Conservation (phyloP, 2,113 vertebrate species). For the Pogonocichla stellata region DNA sequence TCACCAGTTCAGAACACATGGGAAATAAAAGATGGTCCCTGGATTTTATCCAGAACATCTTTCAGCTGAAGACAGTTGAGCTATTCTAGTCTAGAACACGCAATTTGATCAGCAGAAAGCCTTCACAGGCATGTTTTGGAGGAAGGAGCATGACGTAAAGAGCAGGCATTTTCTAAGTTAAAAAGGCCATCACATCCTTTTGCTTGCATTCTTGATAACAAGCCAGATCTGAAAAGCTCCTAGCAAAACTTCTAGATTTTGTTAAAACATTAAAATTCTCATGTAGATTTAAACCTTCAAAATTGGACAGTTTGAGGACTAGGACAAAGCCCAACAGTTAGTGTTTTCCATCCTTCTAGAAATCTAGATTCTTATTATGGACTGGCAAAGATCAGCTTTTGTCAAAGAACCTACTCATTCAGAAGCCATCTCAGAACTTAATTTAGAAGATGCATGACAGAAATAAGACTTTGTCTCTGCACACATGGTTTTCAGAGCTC, state of each 20-base stretch:
- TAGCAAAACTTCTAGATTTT: background rate
- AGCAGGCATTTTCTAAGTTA: background rate
- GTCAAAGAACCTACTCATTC: background rate
- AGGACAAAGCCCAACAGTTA: background rate
- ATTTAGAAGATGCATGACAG: background rate
- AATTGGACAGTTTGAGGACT: background rate
- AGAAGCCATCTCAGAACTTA: background rate
- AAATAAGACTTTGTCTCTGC: background rate
- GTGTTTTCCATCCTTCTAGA: background rate
- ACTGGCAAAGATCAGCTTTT: background rate
- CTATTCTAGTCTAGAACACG: conserved; percentile 4
- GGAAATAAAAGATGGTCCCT: background rate
- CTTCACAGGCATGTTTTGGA: background rate
- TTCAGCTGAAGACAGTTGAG: background rate
- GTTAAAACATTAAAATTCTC: background rate
- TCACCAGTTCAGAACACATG: background rate
- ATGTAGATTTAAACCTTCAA: background rate
- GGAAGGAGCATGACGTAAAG: background rate
- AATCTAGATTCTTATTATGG: background rate
- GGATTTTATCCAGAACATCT: conserved; percentile 14
- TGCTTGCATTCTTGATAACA: background rate
- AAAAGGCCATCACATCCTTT: background rate
- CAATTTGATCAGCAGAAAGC: background rate
- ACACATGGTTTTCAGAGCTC: background rate
- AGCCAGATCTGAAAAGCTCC: background rate